A percentile compares a stretch with the other conserved stretches of the same genome.
Conservation (phyloP, 2,113 vertebrate species). For the Tetrao urogallus region DNA sequence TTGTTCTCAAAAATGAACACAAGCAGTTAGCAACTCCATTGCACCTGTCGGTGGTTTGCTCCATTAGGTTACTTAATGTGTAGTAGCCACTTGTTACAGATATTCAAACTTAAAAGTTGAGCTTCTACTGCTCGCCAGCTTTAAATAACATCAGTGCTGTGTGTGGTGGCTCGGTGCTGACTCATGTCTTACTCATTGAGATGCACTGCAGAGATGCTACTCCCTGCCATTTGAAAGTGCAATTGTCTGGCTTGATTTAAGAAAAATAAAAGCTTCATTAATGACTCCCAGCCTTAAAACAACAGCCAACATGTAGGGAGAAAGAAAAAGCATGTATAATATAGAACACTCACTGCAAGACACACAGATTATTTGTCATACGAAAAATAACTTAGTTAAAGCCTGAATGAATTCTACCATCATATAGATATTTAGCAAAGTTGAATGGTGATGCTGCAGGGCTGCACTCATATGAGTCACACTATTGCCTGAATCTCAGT, state of each 20-base stretch:
- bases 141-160: not conserved
- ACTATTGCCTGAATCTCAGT: not conserved
- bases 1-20: not conserved
- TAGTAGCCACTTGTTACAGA: not conserved
- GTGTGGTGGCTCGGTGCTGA: not conserved
- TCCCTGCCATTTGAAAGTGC: not conserved
- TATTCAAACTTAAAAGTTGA: not conserved
- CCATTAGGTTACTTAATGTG: not conserved
- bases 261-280: not conserved
- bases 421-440: not conserved
- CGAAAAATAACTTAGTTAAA: not conserved
- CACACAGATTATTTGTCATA: not conserved
- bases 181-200: not conserved
- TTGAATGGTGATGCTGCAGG: fast-evolving
- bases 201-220: not conserved
- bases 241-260: not conserved
- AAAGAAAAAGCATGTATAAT: not conserved
- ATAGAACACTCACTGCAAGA: not conserved
- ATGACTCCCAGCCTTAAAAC: not conserved
- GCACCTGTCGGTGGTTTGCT: not conserved
- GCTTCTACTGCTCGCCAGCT: not conserved
- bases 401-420: not conserved
- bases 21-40: not conserved
- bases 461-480: not conserved
- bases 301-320: not conserved